A percentile compares a stretch with the other conserved stretches of the same genome.
These are phyloP conservation scores for Parascotia fuliginaria DNA, from an alignment of 2,888 invertebrate genomes.

Conservation along the genomic window DNA sequence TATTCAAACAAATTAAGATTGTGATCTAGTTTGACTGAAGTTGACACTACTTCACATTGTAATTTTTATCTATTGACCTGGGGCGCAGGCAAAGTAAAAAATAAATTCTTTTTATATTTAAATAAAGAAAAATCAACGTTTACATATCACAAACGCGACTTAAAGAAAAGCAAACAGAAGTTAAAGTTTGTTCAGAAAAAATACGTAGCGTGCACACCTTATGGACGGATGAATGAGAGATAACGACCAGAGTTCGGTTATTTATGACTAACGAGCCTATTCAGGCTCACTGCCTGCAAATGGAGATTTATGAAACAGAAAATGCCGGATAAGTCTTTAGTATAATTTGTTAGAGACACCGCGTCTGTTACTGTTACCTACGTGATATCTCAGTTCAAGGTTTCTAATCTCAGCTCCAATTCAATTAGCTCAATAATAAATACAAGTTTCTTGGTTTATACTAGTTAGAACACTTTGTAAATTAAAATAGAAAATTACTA, in stretches of 20 bases:
- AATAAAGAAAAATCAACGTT: conserved; percentile 5
- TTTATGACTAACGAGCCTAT: conserved; percentile 84
- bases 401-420: not conserved
- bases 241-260: conserved; percentile 82
- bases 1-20: no score
- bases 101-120: no score
- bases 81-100: no score
- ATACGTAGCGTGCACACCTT: conserved; percentile 55
- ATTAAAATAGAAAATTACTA: no score
- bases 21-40: no score
- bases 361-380: conserved; percentile 28
- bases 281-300: conserved; percentile 73
- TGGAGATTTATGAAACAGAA: conserved; percentile 83
- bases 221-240: conserved; percentile 73
- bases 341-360: conserved; percentile 64
- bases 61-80: no score
- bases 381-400: not conserved
- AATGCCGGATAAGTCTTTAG: conserved; percentile 74
- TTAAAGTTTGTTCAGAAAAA: conserved; percentile 53
- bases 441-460: not conserved
- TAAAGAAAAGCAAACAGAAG: conserved; percentile 49
- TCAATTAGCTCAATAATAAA: not conserved
- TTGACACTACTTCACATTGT: no score
- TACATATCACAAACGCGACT: conserved; percentile 17
- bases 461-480: no score